phyloP scores from a whole-genome alignment of 2,113 vertebrate species.

The Nannospalax galili region DNA sequence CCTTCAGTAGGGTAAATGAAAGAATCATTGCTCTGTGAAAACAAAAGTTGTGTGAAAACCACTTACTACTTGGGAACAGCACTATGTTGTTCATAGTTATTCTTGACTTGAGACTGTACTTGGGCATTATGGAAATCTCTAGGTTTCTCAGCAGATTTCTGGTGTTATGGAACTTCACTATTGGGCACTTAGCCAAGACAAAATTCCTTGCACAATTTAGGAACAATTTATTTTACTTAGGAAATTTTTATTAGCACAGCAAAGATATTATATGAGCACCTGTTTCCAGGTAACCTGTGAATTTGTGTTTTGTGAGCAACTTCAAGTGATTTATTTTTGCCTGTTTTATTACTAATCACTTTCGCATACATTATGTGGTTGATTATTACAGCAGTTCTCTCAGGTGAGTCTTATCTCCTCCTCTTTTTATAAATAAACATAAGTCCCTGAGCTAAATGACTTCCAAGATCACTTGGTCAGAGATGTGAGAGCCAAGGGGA shows the following conservation, averaged over 20 bases:
- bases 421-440: constrained; percentile 25
- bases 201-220: constrained; percentile 37
- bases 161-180: not conserved
- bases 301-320: constrained; percentile 16
- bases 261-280: not conserved
- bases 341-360: constrained; percentile 39
- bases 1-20: constrained; percentile 39
- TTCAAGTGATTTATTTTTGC: not conserved
- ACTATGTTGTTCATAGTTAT: not conserved
- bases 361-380: not conserved
- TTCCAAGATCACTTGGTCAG: not conserved
- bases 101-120: constrained; percentile 23
- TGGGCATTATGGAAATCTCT: constrained; percentile 32
- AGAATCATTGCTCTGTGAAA: not conserved
- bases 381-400: not conserved
- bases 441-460: constrained; percentile 36
- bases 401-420: not conserved
- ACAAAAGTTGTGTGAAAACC: not conserved
- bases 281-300: constrained; percentile 1
- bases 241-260: not conserved
- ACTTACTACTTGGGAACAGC: constrained; percentile 7
- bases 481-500: not conserved
- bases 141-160: not conserved
- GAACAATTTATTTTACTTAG: constrained; percentile 25
- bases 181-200: constrained; percentile 14